These are phyloP conservation scores for Chlorops oryzae DNA, from an alignment of 1,140 invertebrate species.

Conservation along the genomic window DNA sequence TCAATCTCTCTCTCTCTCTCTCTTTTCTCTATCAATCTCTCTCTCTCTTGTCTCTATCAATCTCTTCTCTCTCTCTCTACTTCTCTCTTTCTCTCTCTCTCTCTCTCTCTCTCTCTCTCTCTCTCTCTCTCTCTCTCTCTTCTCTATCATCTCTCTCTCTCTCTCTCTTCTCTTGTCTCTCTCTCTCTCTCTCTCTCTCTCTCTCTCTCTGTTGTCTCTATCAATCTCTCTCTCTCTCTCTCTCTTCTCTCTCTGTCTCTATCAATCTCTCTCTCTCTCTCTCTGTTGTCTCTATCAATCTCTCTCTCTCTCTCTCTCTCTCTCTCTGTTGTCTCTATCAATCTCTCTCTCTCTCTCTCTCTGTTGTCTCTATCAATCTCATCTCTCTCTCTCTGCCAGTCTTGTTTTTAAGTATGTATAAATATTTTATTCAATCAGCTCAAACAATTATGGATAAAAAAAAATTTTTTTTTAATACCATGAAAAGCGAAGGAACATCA, in stretches of 20 bases:
- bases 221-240: neutral
- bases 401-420: too few species aligned
- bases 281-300: too few species aligned
- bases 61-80: neutral
- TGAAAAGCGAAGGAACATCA: too few species aligned
- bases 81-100: neutral
- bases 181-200: neutral
- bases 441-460: too few species aligned
- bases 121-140: neutral
- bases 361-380: too few species aligned
- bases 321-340: too few species aligned
- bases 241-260: neutral
- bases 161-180: neutral
- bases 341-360: too few species aligned
- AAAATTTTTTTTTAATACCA: too few species aligned
- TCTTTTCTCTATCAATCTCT: neutral
- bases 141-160: neutral
- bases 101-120: neutral
- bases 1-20: neutral
- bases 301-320: too few species aligned
- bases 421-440: too few species aligned
- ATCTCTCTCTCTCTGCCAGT: too few species aligned
- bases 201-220: neutral
- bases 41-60: neutral
- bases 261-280: neutral